Percentiles rank a stretch among this genome's conserved stretches.
Evolutionary conservation across 2,113 vertebrate species (phyloP).

Genomic region (Lonchura striata): DNA sequence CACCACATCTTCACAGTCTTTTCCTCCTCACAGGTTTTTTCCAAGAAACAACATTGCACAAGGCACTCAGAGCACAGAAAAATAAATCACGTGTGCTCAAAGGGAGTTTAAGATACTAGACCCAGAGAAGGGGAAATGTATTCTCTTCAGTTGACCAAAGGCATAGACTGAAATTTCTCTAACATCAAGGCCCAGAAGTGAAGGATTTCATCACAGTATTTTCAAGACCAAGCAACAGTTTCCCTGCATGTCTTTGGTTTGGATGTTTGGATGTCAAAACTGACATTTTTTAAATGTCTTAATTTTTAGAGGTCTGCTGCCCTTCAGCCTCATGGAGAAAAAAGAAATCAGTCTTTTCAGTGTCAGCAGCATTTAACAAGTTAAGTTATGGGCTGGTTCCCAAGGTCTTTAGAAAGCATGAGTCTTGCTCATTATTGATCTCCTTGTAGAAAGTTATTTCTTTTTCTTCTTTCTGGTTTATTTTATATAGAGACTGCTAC

Average conservation of each 20-base stretch:
- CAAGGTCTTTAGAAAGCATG: not conserved
- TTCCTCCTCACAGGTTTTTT: not conserved
- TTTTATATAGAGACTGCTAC: conserved; percentile 8
- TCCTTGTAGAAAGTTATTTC: conserved; percentile 9
- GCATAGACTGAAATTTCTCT: not conserved
- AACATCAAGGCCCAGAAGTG: not conserved
- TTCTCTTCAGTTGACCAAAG: not conserved
- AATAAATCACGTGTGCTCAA: not conserved
- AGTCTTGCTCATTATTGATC: not conserved
- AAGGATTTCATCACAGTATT: not conserved
- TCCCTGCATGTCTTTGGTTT: not conserved
- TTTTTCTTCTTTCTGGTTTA: not conserved
- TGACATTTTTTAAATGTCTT: not conserved
- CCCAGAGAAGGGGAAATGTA: not conserved
- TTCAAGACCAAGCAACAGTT: not conserved
- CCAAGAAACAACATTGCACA: not conserved
- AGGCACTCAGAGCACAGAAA: not conserved
- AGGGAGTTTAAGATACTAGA: not conserved
- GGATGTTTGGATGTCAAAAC: conserved; percentile 9
- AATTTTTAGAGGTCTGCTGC: not conserved
- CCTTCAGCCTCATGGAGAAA: not conserved
- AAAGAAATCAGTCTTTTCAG: not conserved
- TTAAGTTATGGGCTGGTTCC: not conserved
- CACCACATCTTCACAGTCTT: not conserved
- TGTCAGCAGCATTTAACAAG: conserved; percentile 11